These are phyloP conservation scores for Vanessa cardui DNA, from an alignment of 2,888 invertebrate species.

Conservation along the genomic window DNA sequence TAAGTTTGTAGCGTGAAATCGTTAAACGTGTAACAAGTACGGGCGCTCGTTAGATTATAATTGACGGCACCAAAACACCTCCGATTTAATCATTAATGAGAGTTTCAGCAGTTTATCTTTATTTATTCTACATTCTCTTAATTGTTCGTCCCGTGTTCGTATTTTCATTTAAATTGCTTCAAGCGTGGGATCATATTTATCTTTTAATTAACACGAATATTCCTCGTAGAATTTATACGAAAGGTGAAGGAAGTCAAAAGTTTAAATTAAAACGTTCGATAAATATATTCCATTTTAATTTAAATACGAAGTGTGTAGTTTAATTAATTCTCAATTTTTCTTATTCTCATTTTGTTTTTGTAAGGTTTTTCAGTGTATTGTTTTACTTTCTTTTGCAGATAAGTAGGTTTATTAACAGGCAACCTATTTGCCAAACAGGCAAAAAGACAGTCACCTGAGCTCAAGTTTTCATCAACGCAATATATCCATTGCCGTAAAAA, in stretches of 20 bases:
- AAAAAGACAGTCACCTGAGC: no score
- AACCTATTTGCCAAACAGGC: no score
- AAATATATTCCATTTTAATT: no score
- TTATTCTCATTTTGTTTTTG: no score
- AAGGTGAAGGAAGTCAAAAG: background rate
- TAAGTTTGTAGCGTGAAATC: constrained; percentile 19
- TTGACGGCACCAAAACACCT: constrained; percentile 31
- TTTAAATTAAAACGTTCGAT: background rate
- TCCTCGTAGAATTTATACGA: background rate
- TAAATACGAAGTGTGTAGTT: no score
- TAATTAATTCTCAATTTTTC: no score
- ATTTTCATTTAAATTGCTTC: constrained; percentile 3
- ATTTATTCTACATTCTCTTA: constrained; percentile 11
- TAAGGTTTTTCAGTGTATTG: no score
- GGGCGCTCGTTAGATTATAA: constrained; percentile 32
- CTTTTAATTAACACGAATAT: constrained; percentile 1
- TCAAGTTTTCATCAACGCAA: no score
- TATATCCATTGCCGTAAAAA: no score
- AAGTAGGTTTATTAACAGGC: no score
- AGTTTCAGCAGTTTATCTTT: constrained; percentile 11
- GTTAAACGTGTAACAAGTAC: constrained; percentile 23
- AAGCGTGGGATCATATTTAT: constrained; percentile 1
- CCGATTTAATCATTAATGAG: constrained; percentile 20
- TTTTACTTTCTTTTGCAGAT: no score
- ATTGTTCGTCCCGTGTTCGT: constrained; percentile 9